A percentile compares a stretch with the other conserved stretches of the same genome.
Evolutionary conservation across 2,113 vertebrate species (phyloP).

Genomic region (Aix galericulata): DNA sequence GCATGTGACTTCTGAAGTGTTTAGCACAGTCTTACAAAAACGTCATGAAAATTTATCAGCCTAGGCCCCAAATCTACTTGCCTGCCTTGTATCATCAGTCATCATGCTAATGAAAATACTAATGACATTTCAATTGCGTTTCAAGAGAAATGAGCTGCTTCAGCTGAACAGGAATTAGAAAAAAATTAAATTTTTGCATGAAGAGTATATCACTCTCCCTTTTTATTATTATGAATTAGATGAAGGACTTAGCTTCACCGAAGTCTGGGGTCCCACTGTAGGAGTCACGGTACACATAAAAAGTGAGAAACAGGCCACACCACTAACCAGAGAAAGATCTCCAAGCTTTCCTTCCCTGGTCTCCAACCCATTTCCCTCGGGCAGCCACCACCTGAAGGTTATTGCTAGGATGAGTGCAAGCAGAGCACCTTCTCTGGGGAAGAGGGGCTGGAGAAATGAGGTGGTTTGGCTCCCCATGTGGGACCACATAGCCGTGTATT

Average conservation of each 20-base stretch:
- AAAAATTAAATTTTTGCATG: background rate
- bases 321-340: background rate
- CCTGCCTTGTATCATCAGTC: slow-evolving; percentile 51
- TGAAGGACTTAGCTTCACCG: background rate
- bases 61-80: slow-evolving; percentile 33
- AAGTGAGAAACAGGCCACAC: background rate
- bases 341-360: background rate
- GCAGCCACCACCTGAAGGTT: background rate
- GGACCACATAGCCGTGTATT: background rate
- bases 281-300: background rate
- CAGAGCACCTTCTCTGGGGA: too few species aligned
- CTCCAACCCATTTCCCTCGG: accelerated
- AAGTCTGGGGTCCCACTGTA: background rate
- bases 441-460: background rate
- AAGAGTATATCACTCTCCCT: background rate
- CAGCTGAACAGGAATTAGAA: slow-evolving; percentile 9
- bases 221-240: slow-evolving; percentile 30
- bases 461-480: background rate
- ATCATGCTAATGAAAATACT: slow-evolving; percentile 60
- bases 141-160: slow-evolving; percentile 34
- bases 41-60: slow-evolving; percentile 37
- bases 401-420: accelerated
- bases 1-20: slow-evolving; percentile 30
- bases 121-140: slow-evolving; percentile 14
- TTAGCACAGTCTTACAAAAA: slow-evolving; percentile 35